Conservation (phyloP, 2,113 vertebrate species). For the Sinosuthora webbiana region DNA sequence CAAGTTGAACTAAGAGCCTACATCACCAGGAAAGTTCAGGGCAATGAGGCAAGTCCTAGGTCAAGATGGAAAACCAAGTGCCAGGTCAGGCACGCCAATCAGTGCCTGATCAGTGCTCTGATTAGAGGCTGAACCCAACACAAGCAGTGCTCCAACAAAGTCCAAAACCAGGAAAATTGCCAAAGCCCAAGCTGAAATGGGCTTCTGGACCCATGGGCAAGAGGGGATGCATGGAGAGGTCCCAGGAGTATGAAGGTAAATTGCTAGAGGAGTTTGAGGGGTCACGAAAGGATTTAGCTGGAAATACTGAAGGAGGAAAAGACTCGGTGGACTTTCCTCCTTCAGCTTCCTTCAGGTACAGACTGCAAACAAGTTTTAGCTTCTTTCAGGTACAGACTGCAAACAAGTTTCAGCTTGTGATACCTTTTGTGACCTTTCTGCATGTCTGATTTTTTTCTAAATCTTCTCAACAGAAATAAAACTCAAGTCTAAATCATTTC, state of each 20-base stretch:
- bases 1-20: not conserved
- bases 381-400: not conserved
- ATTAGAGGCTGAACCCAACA: not conserved
- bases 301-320: not conserved
- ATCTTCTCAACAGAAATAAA: not conserved
- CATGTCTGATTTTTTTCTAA: not conserved
- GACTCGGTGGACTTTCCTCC: not conserved
- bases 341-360: not conserved
- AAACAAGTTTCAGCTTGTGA: not conserved
- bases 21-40: not conserved
- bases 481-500: not conserved
- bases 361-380: not conserved
- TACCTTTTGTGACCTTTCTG: not conserved
- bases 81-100: not conserved
- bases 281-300: not conserved
- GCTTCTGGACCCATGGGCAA: not conserved
- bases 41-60: not conserved
- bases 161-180: fast-evolving
- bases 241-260: not conserved
- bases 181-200: not conserved
- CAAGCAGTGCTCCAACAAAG: not conserved
- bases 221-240: not conserved
- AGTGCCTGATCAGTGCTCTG: no score
- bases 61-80: not conserved
- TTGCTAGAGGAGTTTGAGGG: not conserved